A percentile compares a stretch with the other conserved stretches of the same genome.
These are phyloP conservation scores for Pseudomyrmex gracilis DNA, from an alignment of 1,140 invertebrate species.

Conservation along the genomic window DNA sequence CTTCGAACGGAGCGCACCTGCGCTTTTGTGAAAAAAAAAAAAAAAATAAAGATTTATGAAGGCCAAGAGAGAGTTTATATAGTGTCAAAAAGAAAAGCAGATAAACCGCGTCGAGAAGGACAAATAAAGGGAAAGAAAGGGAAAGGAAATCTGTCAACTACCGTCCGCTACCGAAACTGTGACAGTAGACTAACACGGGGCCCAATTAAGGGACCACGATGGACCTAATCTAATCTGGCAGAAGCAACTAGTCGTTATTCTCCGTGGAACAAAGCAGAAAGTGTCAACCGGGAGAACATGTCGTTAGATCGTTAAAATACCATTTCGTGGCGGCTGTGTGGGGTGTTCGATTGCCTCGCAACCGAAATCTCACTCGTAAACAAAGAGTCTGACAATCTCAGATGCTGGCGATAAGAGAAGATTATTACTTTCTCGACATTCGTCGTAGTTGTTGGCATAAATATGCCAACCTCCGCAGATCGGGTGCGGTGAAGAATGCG, in stretches of 20 bases:
- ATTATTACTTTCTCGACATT: constrained; percentile 65
- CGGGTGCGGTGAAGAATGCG: background rate
- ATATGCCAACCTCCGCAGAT: background rate
- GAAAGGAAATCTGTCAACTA: constrained; percentile 71
- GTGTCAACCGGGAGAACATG: constrained; percentile 63
- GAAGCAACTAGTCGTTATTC: constrained; percentile 22
- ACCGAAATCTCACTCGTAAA: constrained; percentile 46
- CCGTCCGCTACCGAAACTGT: constrained; percentile 74
- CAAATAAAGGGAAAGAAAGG: constrained; percentile 51
- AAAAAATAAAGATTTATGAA: no score
- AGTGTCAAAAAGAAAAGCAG: constrained; percentile 29
- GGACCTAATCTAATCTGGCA: constrained; percentile 74
- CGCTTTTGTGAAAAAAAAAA: no score
- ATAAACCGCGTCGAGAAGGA: constrained; percentile 52
- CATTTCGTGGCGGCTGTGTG: constrained; percentile 46
- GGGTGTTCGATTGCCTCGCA: constrained; percentile 14
- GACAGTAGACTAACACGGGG: constrained; percentile 81
- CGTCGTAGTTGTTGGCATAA: constrained; percentile 5
- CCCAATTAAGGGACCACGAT: constrained; percentile 81
- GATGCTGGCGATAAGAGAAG: constrained; percentile 61
- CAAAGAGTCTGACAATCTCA: background rate
- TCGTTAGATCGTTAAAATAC: constrained; percentile 75
- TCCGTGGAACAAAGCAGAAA: constrained; percentile 32
- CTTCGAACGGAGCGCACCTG: no score
- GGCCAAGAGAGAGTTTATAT: background rate